A percentile compares a stretch with the other conserved stretches of the same genome.
These are phyloP conservation scores for Pachypeltis micranthus DNA, from an alignment of 1,140 invertebrate genomes.

Conservation along the genomic window DNA sequence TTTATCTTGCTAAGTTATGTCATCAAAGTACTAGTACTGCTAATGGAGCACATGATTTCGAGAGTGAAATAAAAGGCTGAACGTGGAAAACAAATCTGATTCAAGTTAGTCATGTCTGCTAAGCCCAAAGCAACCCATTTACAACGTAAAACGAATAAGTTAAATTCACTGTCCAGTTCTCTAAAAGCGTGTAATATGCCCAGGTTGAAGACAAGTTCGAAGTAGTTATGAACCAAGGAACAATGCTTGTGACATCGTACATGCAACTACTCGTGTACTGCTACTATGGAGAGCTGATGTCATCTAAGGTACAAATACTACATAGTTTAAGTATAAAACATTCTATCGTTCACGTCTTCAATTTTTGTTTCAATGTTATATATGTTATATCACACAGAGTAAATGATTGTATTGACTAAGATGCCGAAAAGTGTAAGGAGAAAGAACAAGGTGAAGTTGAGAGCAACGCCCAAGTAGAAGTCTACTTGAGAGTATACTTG, in stretches of 20 bases:
- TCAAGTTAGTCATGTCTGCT: not conserved
- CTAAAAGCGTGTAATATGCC: not conserved
- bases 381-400: too few species aligned
- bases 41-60: not conserved
- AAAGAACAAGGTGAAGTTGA: too few species aligned
- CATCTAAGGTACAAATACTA: slow-evolving; percentile 11
- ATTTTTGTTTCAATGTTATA: too few species aligned
- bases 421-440: too few species aligned
- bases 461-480: too few species aligned
- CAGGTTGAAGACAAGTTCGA: slow-evolving; percentile 8
- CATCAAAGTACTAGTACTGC: too few species aligned
- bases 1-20: too few species aligned
- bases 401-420: too few species aligned
- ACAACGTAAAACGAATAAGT: not conserved
- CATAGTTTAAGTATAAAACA: too few species aligned
- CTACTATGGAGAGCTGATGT: slow-evolving; percentile 17
- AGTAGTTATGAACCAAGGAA: not conserved
- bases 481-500: too few species aligned
- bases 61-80: not conserved
- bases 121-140: not conserved
- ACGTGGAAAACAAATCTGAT: not conserved
- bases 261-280: slow-evolving; percentile 17
- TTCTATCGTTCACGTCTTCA: too few species aligned
- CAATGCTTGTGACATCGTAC: slow-evolving; percentile 10
- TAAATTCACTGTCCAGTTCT: not conserved